A percentile compares a stretch with the other conserved stretches of the same genome.
phyloP scores from a whole-genome alignment of 2,888 invertebrate species.

The Andrena flavipes region DNA sequence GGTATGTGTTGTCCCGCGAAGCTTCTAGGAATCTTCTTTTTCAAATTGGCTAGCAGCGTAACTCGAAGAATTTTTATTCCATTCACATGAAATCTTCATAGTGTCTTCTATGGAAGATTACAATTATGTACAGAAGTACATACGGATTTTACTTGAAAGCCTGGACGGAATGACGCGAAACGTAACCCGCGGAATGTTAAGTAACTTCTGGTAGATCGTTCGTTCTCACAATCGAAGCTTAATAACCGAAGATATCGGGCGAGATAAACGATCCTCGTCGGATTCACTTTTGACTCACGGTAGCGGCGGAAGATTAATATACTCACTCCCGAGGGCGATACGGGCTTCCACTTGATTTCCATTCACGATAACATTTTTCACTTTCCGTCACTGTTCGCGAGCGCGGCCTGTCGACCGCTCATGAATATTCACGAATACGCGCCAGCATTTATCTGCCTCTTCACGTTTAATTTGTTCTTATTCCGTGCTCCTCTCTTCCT shows the following conservation, averaged over 20 bases:
- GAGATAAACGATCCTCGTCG: background rate
- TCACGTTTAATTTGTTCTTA: conserved; percentile 38
- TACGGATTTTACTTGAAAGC: too few relatives aligned
- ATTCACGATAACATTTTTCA: conserved; percentile 57
- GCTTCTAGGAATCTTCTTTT: too few relatives aligned
- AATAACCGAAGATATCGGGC: conserved; percentile 21
- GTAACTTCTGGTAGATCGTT: background rate
- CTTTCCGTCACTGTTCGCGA: conserved; percentile 44
- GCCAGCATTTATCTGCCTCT: conserved; percentile 24
- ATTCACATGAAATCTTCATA: too few relatives aligned
- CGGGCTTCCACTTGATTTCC: conserved; percentile 38
- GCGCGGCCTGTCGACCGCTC: conserved; percentile 9
- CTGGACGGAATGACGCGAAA: too few relatives aligned
- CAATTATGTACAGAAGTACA: too few relatives aligned
- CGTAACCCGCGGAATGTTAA: background rate
- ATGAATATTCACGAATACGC: conserved; percentile 42
- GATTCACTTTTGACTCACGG: conserved; percentile 15
- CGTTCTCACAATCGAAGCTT: background rate
- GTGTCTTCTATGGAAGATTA: too few relatives aligned
- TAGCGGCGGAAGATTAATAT: conserved; percentile 42
- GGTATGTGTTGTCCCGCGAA: too few relatives aligned
- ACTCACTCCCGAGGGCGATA: conserved; percentile 33
- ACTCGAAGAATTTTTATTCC: too few relatives aligned
- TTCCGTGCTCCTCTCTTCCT: conserved; percentile 22
- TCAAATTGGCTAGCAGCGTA: too few relatives aligned